Percentiles rank a stretch among this genome's conserved stretches.
Evolutionary conservation across 2,113 vertebrate genomes (phyloP).

Genomic region (Actenoides lindsayi): DNA sequence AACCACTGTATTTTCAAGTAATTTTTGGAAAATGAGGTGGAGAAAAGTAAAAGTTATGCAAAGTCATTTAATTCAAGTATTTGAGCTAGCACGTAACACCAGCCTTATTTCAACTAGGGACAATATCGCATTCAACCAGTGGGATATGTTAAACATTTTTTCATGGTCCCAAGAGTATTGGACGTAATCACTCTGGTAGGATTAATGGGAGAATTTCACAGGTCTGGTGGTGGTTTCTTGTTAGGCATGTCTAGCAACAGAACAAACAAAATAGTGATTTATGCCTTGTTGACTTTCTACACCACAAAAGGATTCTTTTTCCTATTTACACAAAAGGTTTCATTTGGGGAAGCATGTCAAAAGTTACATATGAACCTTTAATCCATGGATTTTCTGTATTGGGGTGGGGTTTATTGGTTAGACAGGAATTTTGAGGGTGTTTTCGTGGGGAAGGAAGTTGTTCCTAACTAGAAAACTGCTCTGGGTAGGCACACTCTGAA

Average conservation of each 20-base stretch:
- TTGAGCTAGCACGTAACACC: neutral
- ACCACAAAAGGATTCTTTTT: slow-evolving; percentile 38
- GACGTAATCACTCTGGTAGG: neutral
- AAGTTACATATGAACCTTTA: slow-evolving; percentile 46
- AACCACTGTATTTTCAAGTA: neutral
- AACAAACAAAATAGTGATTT: slow-evolving; percentile 56
- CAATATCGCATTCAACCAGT: neutral
- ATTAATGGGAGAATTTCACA: neutral
- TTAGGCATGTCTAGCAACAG: slow-evolving; percentile 29
- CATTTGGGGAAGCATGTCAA: neutral
- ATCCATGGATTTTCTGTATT: slow-evolving; percentile 18
- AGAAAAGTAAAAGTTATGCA: neutral
- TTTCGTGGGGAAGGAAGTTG: neutral
- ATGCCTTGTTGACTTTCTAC: slow-evolving; percentile 58
- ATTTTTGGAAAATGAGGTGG: neutral
- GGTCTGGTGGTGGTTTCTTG: slow-evolving; percentile 2
- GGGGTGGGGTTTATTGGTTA: neutral
- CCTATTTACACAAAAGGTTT: slow-evolving; percentile 30
- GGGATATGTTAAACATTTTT: neutral
- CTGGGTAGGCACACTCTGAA: neutral
- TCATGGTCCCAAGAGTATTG: neutral
- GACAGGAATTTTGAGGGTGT: neutral
- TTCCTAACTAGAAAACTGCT: neutral
- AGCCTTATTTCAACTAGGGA: neutral
- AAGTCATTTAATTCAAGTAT: neutral